Percentiles rank a stretch among this genome's conserved stretches.
Conservation (phyloP, 1,140 invertebrate species). For the Macrosteles quadrilineatus region DNA sequence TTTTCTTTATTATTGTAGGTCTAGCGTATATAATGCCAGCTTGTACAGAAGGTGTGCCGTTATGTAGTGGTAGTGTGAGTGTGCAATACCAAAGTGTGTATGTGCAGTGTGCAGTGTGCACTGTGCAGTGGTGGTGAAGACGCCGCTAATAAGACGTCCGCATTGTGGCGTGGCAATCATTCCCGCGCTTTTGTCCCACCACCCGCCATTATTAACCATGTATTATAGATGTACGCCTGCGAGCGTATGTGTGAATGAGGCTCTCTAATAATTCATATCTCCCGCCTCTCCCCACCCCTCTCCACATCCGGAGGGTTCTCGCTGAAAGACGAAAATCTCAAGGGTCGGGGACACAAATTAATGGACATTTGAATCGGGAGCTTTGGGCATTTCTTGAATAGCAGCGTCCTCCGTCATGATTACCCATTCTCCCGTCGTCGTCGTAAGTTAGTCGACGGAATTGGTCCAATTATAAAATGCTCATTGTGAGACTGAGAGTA, state of each 20-base stretch:
- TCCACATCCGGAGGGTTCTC: constrained; percentile 20
- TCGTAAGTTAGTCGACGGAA: neutral
- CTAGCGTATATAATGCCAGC: no score
- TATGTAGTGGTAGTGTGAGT: no score
- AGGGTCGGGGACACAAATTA: constrained; percentile 10
- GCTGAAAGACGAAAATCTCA: constrained; percentile 16
- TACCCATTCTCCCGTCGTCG: neutral
- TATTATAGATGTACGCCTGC: constrained; percentile 18
- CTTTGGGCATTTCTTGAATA: constrained; percentile 27
- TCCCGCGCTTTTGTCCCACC: constrained; percentile 13
- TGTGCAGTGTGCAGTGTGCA: neutral
- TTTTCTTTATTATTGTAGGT: no score
- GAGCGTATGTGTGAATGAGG: constrained; percentile 27
- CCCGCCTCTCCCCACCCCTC: neutral
- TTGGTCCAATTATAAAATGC: constrained; percentile 7
- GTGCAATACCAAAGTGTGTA: no score
- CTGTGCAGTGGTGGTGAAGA: neutral
- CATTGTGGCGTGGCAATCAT: constrained; percentile 7
- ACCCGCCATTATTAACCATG: constrained; percentile 16
- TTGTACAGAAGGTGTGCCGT: no score
- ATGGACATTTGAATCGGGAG: constrained; percentile 25
- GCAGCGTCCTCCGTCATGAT: neutral
- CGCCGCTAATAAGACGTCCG: neutral
- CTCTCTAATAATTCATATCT: constrained; percentile 27
- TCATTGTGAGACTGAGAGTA: neutral